A percentile compares a stretch with the other conserved stretches of the same genome.
Conservation (phyloP, 2,113 vertebrate species). For the Platycercus adscitus region DNA sequence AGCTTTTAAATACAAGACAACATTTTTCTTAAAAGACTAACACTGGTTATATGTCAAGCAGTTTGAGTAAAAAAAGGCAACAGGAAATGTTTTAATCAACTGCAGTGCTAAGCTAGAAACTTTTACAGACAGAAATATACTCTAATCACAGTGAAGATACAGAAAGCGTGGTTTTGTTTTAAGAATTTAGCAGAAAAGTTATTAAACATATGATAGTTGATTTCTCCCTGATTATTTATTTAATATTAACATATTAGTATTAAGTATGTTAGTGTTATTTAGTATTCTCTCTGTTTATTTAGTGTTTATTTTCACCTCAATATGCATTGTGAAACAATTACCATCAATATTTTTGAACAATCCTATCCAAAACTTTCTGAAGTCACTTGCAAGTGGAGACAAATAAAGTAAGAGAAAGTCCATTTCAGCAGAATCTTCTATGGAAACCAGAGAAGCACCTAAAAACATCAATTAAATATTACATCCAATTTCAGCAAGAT, state of each 20-base stretch:
- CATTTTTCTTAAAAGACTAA: neutral
- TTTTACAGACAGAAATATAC: neutral
- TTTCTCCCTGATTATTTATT: neutral
- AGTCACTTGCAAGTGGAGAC: slow-evolving; percentile 77
- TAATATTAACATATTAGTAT: neutral
- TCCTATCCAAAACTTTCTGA: slow-evolving; percentile 88
- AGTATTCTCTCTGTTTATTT: neutral
- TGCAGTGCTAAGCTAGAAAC: neutral
- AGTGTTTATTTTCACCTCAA: neutral
- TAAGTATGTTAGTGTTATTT: neutral
- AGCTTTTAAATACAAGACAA: neutral
- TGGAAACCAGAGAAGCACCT: slow-evolving; percentile 85
- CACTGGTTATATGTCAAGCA: neutral
- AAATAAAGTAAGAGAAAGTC: slow-evolving; percentile 82
- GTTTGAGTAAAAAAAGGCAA: neutral
- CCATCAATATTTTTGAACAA: slow-evolving; percentile 87
- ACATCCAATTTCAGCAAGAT: neutral
- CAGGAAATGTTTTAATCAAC: neutral
- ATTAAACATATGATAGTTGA: neutral
- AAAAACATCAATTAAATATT: neutral
- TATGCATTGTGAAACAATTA: slow-evolving; percentile 56
- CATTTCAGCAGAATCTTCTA: slow-evolving; percentile 82
- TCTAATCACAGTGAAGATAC: neutral
- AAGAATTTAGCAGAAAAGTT: neutral
- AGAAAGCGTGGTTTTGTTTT: neutral